Base-by-base conservation (phyloP, 2,113 vertebrate species). In the Oncorhynchus mykiss region DNA sequence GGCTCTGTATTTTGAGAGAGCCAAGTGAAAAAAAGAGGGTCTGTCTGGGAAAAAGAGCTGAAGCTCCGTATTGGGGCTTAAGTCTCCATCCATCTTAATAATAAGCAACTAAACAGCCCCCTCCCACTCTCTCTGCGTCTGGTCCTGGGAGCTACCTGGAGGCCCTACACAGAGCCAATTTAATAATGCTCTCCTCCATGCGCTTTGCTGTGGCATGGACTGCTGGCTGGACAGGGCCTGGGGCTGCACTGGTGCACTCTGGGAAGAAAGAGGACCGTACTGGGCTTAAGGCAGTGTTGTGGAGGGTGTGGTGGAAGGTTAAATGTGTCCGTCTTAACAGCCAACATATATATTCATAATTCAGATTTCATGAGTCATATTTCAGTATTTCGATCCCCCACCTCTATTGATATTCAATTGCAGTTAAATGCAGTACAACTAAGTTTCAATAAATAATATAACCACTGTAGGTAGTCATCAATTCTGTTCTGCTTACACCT, bases 31-130 rank as follows among this genome's bases (percentile, higher is more conserved):
- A 57, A 79, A 69, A 76, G 80, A 86, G 31, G 76, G 83, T 84
- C 85, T 81, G 90, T 92, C 91, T 93, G 89, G 90, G 87, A 89
- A 89, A 89, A 81, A 84, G 78, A 84, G 78, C 82, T 82, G 80
- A 80, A 87, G 86, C 88, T 87, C 85, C 82, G 92, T 90, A 92
- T 91, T 90, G 90, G 92, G 88, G 91, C 92, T 94, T 93, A 93
- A 84, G 84, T 81, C 88, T 92, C 85, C 83, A 91, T 92, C 90
- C 87, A 86, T 84, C 88, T 90, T 93, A 94, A 93, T 93, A 93
- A 90, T 90, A 94, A 93, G 89, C 88, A 90, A 83, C 82, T 90
- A 92, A 92, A 92, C 91, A 93, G 88, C 75, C 88, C 24, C 82
- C 85, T 66, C 34, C 71, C 25, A 49, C 60, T 70, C 82, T 82